Conservation (phyloP, 2,888 invertebrate species). For the Orthonychiurus folsomi region DNA sequence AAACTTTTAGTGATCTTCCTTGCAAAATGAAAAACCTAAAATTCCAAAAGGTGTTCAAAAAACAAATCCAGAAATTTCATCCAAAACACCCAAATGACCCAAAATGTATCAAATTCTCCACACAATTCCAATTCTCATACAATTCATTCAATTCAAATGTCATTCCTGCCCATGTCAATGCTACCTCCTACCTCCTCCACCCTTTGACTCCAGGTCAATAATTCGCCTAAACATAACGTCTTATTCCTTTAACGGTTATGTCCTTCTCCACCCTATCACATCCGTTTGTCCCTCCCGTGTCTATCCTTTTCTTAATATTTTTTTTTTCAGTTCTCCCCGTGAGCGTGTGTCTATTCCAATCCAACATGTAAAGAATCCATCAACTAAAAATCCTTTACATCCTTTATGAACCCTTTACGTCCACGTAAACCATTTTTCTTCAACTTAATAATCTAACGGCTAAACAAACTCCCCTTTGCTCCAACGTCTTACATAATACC, state of each 20-base stretch:
- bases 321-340: too few species aligned
- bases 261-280: background rate
- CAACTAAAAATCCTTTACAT: background rate
- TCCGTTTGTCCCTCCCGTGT: too few species aligned
- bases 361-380: too few species aligned
- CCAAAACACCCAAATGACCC: background rate
- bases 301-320: too few species aligned
- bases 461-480: background rate
- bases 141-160: background rate
- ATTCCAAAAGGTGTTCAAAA: too few species aligned
- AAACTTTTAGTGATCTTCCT: too few species aligned
- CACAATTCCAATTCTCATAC: background rate
- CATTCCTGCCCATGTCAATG: background rate
- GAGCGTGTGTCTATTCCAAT: too few species aligned
- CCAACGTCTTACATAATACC: background rate
- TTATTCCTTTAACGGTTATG: background rate
- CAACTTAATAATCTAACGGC: background rate
- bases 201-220: background rate
- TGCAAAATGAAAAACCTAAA: too few species aligned
- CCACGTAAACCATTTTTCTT: background rate
- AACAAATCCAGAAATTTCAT: too few species aligned
- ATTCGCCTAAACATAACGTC: too few species aligned
- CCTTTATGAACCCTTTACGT: background rate
- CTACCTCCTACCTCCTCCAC: too few species aligned
- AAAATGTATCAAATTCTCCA: background rate